Percentiles rank a stretch among this genome's conserved stretches.
phyloP scores from a whole-genome alignment of 2,797 vertebrate genomes.

The Neomorphus geoffroyi region DNA sequence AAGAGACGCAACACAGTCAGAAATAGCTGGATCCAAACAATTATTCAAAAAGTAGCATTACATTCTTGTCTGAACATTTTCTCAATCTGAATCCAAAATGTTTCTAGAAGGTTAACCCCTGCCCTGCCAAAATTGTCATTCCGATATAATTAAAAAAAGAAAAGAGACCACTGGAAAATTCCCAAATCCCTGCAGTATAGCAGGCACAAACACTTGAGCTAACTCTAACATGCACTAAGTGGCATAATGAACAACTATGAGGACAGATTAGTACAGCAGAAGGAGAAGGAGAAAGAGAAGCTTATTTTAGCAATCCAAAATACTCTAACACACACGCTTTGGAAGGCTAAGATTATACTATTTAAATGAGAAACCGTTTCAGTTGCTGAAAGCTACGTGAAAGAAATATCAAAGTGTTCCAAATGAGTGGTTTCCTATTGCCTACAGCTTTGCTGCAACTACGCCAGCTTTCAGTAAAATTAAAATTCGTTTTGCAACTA shows the following conservation, averaged over 20 bases:
- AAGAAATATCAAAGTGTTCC: background rate
- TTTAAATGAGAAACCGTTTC: background rate
- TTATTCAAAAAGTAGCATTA: background rate
- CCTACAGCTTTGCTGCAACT: background rate
- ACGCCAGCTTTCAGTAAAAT: background rate
- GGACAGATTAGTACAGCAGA: background rate
- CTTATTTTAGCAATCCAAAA: background rate
- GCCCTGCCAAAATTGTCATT: background rate
- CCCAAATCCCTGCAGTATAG: background rate
- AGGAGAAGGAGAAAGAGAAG: background rate
- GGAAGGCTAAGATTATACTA: background rate
- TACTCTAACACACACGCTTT: background rate
- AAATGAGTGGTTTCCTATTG: background rate
- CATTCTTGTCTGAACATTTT: background rate
- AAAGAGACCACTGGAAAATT: background rate
- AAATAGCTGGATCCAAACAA: background rate
- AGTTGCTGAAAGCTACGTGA: background rate
- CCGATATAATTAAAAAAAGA: background rate
- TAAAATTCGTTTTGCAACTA: background rate
- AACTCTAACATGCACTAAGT: background rate
- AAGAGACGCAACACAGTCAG: accelerated
- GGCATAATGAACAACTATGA: background rate
- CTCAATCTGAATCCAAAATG: background rate
- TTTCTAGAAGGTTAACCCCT: background rate
- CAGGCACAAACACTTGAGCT: background rate